These are phyloP conservation scores for Zygogramma bicolorata DNA, from an alignment of 2,888 invertebrate species.

Conservation along the genomic window DNA sequence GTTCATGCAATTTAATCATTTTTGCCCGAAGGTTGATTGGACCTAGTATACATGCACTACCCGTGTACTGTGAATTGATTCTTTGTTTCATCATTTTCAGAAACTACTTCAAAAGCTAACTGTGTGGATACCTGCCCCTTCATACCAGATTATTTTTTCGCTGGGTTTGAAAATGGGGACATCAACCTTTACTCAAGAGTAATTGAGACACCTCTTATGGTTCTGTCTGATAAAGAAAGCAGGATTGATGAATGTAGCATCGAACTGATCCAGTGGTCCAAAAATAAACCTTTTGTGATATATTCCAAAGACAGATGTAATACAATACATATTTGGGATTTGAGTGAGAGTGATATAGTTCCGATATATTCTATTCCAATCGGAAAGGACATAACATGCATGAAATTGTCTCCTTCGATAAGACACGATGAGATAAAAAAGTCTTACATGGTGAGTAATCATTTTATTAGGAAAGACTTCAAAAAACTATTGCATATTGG, in stretches of 20 bases:
- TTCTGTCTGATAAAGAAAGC: slow-evolving; percentile 59
- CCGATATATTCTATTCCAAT: slow-evolving; percentile 67
- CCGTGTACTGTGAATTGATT: too few species aligned
- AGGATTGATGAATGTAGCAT: slow-evolving; percentile 58
- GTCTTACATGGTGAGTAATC: slow-evolving; percentile 67
- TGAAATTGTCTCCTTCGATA: slow-evolving; percentile 66
- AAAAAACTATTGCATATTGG: too few species aligned
- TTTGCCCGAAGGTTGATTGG: too few species aligned
- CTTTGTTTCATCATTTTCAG: slow-evolving; percentile 49
- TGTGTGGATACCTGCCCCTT: slow-evolving; percentile 69
- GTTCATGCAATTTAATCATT: too few species aligned
- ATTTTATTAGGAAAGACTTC: too few species aligned
- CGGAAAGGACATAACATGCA: slow-evolving; percentile 63
- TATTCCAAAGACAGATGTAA: slow-evolving; percentile 67
- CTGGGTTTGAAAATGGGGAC: slow-evolving; percentile 69
- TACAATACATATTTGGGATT: slow-evolving; percentile 70
- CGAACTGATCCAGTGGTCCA: slow-evolving; percentile 69
- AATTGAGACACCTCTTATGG: slow-evolving; percentile 65
- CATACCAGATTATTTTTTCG: slow-evolving; percentile 67
- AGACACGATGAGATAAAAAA: slow-evolving; percentile 52
- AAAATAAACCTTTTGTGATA: slow-evolving; percentile 68
- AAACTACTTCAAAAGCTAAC: slow-evolving; percentile 59
- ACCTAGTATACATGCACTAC: too few species aligned
- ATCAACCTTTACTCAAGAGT: slow-evolving; percentile 66
- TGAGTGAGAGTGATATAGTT: slow-evolving; percentile 68